Evolutionary conservation across 2,113 vertebrate genomes (phyloP).

Genomic region (Notothenia coriiceps): DNA sequence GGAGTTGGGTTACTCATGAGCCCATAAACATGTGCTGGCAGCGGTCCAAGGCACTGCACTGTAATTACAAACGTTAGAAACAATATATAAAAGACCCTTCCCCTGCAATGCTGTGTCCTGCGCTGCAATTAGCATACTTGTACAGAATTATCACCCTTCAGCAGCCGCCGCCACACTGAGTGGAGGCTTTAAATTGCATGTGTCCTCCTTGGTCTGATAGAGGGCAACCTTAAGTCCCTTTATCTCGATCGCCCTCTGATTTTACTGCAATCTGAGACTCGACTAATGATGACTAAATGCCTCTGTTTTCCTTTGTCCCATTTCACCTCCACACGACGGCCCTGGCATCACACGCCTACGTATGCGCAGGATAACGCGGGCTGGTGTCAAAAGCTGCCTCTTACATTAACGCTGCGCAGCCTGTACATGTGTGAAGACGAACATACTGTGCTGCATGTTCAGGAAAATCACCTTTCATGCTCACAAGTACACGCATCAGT

Average conservation of each 20-base stretch:
- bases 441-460: constrained; percentile 60
- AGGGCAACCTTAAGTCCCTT: constrained; percentile 46
- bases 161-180: constrained; percentile 40
- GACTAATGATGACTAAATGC: constrained; percentile 45
- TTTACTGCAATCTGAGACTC: constrained; percentile 30
- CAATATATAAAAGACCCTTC: constrained; percentile 74
- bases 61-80: constrained; percentile 81
- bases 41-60: constrained; percentile 69
- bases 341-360: constrained; percentile 18
- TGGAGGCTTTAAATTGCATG: constrained; percentile 65
- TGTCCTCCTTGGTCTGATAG: constrained; percentile 49
- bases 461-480: constrained; percentile 45
- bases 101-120: constrained; percentile 52
- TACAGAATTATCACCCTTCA: constrained; percentile 74
- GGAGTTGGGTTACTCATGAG: constrained; percentile 80
- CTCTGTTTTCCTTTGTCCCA: constrained; percentile 21
- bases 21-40: constrained; percentile 80
- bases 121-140: constrained; percentile 74
- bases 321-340: constrained; percentile 31
- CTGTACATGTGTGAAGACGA: constrained; percentile 35
- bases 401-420: constrained; percentile 6
- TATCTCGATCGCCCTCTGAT: constrained; percentile 15
- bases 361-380: background rate
- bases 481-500: constrained; percentile 59
- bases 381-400: constrained; percentile 29